Evolutionary conservation across 2,888 invertebrate genomes (phyloP), one percentile per base, ranked within the genome.

Genomic region (Campoplex capitator): DNA sequence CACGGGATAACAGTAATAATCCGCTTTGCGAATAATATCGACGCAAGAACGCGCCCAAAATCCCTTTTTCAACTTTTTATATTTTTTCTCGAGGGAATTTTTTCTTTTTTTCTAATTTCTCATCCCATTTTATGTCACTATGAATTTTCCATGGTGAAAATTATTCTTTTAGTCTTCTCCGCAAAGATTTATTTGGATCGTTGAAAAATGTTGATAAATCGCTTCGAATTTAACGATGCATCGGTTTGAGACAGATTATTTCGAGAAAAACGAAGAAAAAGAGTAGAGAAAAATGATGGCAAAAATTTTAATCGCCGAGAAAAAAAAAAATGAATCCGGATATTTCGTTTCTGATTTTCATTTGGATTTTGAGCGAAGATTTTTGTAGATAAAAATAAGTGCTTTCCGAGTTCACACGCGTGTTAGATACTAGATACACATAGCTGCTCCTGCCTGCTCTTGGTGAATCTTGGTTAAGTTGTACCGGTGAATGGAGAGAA

Each of bases 401-500:
- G 16, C 32, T 13, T 51, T 32, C 48, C 18, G 18, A 32, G 8
- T 7, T 71, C 2, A 23, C 56, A 45, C 13, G 42, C 23, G 0
- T 23, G 23, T 23, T 23, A 23, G 23, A 23, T 23, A 23, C 56
- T 58, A 28, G 68, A 78, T 56, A 45, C n/a, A 23, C 16, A 56
- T 38, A 54, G 23, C n/a, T n/a, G n/a, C 16, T n/a, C n/a, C 56
- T 74, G 13, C 11, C 23, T n/a, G n/a, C 28, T 42, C 68, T 45
- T 32, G 8, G 75, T 70, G 70, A 85, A 79, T 83, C 68, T 74
- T 79, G 83, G 54, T 70, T 71, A 83, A 70, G 67, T 78, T 84
- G 86, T 84, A 58, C 79, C 78, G 84, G 86, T 88, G 88, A 89
- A 89, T 86, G 88, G 88, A 78, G 88, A 78, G 82, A 83, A 86